These are phyloP conservation scores for Drosophila fulvimacula DNA, from an alignment of 2,888 invertebrate genomes.

Conservation along the genomic window DNA sequence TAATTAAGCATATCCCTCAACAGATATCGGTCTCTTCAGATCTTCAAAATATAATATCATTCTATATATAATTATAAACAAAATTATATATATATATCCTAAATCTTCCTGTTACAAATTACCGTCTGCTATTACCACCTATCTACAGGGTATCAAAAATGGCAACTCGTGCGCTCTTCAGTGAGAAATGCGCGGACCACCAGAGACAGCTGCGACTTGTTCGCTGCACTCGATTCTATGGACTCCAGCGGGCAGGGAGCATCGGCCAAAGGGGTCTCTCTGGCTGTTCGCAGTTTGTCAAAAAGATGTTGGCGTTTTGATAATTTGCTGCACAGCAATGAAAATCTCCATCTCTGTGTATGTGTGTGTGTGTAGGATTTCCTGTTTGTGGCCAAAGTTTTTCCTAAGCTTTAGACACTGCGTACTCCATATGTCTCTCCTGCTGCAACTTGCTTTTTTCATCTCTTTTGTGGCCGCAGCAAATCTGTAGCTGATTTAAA, in stretches of 20 bases:
- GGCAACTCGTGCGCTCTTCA: conserved; percentile 63
- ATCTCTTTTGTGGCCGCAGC: conserved; percentile 47
- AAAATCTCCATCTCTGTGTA: conserved; percentile 21
- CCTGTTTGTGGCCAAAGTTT: conserved; percentile 66
- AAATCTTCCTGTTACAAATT: background rate
- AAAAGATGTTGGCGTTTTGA: conserved; percentile 79
- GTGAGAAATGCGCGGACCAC: conserved; percentile 67
- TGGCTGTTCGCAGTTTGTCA: conserved; percentile 72
- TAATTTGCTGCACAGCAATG: conserved; percentile 71
- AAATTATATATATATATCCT: too few species aligned
- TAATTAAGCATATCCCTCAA: too few species aligned
- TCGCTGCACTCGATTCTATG: conserved; percentile 21
- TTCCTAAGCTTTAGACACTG: conserved; percentile 38
- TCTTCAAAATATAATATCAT: too few species aligned
- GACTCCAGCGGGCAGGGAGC: conserved; percentile 4
- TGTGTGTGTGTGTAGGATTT: conserved; percentile 74
- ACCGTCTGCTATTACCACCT: background rate
- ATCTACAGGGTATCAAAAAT: conserved; percentile 28
- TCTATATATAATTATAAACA: too few species aligned
- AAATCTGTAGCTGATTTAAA: conserved; percentile 72
- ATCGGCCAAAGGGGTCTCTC: conserved; percentile 6
- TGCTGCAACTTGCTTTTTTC: conserved; percentile 1
- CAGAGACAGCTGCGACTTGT: conserved; percentile 55
- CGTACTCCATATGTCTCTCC: conserved; percentile 36
- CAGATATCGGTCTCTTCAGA: too few species aligned